Conservation (phyloP, 2,113 vertebrate genomes). For the Catharus bicknelli region DNA sequence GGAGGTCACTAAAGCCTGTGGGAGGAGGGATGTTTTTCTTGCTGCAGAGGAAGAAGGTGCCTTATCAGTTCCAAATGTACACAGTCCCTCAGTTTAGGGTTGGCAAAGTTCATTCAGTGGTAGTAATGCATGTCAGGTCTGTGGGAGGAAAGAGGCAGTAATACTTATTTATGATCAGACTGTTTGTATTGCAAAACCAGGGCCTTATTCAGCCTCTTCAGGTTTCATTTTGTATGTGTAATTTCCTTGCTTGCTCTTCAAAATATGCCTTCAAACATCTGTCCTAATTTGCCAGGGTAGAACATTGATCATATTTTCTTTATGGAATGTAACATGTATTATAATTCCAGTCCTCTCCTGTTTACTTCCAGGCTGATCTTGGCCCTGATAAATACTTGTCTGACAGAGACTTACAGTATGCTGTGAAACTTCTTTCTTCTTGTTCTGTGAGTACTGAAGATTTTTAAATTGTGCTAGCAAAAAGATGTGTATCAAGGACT, state of each 20-base stretch:
- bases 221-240: background rate
- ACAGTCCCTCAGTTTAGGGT: background rate
- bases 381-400: slow-evolving; percentile 95
- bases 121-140: background rate
- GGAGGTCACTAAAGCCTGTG: background rate
- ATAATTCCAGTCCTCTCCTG: background rate
- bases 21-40: background rate
- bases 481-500: background rate
- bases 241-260: slow-evolving; percentile 4
- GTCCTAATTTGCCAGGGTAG: background rate
- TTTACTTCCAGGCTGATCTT: slow-evolving; percentile 87
- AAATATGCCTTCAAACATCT: background rate
- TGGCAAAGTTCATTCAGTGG: background rate
- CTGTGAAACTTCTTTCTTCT: slow-evolving; percentile 88
- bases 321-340: background rate
- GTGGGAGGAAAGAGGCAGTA: background rate
- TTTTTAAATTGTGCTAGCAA: background rate
- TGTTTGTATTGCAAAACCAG: background rate
- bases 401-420: slow-evolving; percentile 94
- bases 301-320: background rate
- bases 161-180: background rate
- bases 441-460: slow-evolving; percentile 82
- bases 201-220: background rate
- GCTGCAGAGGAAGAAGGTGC: background rate
- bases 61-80: background rate